A percentile compares a stretch with the other conserved stretches of the same genome.
These are phyloP conservation scores for Apis cerana DNA, from an alignment of 1,140 invertebrate genomes.

Conservation along the genomic window DNA sequence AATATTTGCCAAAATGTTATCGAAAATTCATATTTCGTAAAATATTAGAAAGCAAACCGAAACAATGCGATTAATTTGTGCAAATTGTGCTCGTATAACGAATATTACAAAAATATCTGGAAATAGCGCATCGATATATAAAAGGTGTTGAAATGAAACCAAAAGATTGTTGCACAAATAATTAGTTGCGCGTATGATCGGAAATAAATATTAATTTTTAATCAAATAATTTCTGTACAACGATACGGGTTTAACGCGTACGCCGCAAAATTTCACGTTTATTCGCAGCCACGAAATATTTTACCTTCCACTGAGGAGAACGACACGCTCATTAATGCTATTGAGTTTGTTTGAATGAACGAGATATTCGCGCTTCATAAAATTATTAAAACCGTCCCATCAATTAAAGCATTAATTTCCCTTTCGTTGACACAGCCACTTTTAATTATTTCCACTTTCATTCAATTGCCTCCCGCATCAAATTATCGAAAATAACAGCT, in stretches of 20 bases:
- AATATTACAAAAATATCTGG: neutral
- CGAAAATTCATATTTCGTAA: neutral
- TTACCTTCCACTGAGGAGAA: slow-evolving; percentile 28
- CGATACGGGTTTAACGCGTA: slow-evolving; percentile 11
- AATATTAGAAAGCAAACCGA: neutral
- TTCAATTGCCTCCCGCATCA: neutral
- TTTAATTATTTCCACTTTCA: slow-evolving; percentile 52
- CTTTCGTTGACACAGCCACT: slow-evolving; percentile 44
- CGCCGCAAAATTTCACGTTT: slow-evolving; percentile 26
- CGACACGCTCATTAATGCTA: slow-evolving; percentile 41
- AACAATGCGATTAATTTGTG: neutral
- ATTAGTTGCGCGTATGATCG: slow-evolving; percentile 2
- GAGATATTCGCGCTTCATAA: slow-evolving; percentile 41
- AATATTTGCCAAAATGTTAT: neutral
- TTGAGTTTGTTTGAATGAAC: slow-evolving; percentile 33
- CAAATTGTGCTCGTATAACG: neutral
- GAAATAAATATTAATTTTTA: slow-evolving; percentile 37
- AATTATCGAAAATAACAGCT: slow-evolving; percentile 45
- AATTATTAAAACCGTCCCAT: slow-evolving; percentile 49
- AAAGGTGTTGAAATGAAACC: slow-evolving; percentile 5
- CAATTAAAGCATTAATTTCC: slow-evolving; percentile 50
- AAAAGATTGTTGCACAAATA: slow-evolving; percentile 25
- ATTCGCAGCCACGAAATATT: slow-evolving; percentile 38
- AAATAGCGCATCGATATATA: neutral
- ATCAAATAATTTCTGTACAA: slow-evolving; percentile 37